Conservation (phyloP, 2,113 vertebrate species). For the Peucedramus taeniatus region DNA sequence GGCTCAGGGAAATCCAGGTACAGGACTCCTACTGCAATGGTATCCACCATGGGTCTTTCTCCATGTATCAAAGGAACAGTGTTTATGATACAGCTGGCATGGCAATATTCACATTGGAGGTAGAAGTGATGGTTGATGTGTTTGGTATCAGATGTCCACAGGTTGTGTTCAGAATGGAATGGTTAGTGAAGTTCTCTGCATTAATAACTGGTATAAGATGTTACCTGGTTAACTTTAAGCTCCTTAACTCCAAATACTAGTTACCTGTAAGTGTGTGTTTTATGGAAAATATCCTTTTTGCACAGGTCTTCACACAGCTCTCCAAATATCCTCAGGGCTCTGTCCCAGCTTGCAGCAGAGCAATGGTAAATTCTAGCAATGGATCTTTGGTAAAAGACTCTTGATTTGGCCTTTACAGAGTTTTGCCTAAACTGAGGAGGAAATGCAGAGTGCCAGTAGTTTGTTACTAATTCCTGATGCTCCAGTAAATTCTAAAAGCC, state of each 20-base stretch:
- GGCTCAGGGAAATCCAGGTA: constrained; percentile 89
- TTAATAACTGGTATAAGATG: not conserved
- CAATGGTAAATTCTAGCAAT: not conserved
- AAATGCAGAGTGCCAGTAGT: not conserved
- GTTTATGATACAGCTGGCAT: not conserved
- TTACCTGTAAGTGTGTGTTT: not conserved
- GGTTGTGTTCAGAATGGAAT: not conserved
- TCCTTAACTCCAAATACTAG: not conserved
- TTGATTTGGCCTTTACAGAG: not conserved
- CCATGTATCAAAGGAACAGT: not conserved
- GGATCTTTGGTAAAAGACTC: not conserved
- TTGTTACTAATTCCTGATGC: not conserved
- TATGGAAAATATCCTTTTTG: not conserved
- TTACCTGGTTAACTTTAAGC: not conserved
- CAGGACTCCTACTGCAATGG: not conserved
- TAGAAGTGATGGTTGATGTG: not conserved
- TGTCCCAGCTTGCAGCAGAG: not conserved
- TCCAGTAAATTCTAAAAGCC: not conserved
- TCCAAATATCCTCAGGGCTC: not conserved
- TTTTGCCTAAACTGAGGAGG: not conserved
- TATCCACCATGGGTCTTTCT: not conserved
- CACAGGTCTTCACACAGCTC: not conserved
- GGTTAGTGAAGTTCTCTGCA: not conserved
- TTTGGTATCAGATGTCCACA: not conserved
- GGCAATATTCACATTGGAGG: not conserved